These are phyloP conservation scores for Thalpophila matura DNA, from an alignment of 2,888 invertebrate species.

Conservation along the genomic window DNA sequence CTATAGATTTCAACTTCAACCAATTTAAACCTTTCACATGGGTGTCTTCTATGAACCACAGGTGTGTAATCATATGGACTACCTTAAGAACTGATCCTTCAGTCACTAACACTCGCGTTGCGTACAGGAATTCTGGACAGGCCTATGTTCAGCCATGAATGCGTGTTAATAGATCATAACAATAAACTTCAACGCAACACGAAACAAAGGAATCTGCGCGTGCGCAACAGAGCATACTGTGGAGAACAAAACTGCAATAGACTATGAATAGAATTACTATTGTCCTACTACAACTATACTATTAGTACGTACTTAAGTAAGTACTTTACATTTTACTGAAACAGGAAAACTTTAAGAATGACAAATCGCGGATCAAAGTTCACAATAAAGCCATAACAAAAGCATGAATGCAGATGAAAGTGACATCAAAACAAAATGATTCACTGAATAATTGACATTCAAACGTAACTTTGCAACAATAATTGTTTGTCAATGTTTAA, in stretches of 20 bases:
- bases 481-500: slow-evolving; percentile 26
- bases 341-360: background rate
- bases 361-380: background rate
- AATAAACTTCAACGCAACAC: slow-evolving; percentile 17
- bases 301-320: background rate
- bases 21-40: too few relatives aligned
- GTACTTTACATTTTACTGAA: background rate
- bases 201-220: slow-evolving; percentile 47
- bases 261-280: slow-evolving; percentile 28
- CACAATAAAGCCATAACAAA: slow-evolving; percentile 20
- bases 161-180: slow-evolving; percentile 20
- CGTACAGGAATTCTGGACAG: background rate
- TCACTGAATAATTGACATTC: slow-evolving; percentile 49
- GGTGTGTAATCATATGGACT: too few relatives aligned
- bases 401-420: slow-evolving; percentile 42
- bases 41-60: too few relatives aligned
- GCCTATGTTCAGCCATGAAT: slow-evolving; percentile 7
- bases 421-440: slow-evolving; percentile 41
- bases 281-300: background rate
- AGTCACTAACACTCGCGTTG: background rate
- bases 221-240: slow-evolving; percentile 23
- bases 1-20: too few relatives aligned
- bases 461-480: slow-evolving; percentile 44
- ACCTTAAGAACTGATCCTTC: background rate
- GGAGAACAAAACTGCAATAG: slow-evolving; percentile 19